Evolutionary conservation across 2,888 invertebrate genomes (phyloP), one percentile per base, ranked within the genome.

Genomic region (Apotomis turbidana): DNA sequence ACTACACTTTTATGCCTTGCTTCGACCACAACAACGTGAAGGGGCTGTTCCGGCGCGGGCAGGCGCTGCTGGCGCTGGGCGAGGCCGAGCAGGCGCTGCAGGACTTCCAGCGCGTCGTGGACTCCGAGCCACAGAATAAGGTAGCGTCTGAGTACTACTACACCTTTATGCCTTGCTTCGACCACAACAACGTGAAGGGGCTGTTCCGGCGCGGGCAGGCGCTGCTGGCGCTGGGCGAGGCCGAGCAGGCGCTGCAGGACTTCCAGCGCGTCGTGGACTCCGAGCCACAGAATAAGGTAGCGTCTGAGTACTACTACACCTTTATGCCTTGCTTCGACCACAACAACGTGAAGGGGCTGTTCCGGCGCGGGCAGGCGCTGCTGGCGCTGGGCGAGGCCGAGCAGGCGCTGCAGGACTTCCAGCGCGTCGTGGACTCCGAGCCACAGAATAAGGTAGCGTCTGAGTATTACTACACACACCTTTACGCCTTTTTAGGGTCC

Each of bases 121-220:
- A 95, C 74, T 84, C 97, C 54, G 98, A 99, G 82, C 97, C 98
- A 0, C 95, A 95, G 70, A 99, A 27, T 27, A 27, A 27, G 27
- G 27, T 27, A 27, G 27, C 27, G 1, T 2, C 27, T 27, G 27
- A 27, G 27, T 27, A 27, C 2, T 27, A 27, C 27, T 27, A 27
- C 27, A 27, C 27, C 27, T 27, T 15, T 15, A 15, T 15, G 15
- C 15, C 15, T 15, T 15, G 95, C 70, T 79, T 97, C 0, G 97
- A 97, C 80, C 87, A 95, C 0, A 93, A 94, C 38, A 98, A 97
- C 86, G 96, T 97, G 10, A 99, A 99, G 89, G 99, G 97, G 0
- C 91, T 97, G 44, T 99, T 98, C 89, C 94, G 99, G 78, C 93
- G 97, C 77, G 99, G 98, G 0, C 96, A 97, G 92, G 98, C 98